Conservation (phyloP, 2,797 vertebrate species). For the Crenuchus spilurus region DNA sequence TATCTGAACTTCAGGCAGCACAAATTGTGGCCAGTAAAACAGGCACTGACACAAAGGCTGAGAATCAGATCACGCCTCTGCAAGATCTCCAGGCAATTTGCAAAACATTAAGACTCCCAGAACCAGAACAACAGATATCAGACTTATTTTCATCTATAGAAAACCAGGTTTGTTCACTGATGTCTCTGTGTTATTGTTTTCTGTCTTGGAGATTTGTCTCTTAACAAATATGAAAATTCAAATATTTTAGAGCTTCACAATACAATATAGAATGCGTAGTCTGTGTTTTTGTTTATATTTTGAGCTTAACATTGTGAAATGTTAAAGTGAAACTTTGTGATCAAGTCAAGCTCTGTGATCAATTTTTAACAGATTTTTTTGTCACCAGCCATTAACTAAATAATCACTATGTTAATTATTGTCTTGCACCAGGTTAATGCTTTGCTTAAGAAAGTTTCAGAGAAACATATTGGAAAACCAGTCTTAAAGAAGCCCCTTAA, state of each 20-base stretch:
- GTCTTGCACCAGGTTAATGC: conserved; percentile 70
- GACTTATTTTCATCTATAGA: conserved; percentile 78
- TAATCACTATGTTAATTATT: no score
- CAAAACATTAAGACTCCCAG: conserved; percentile 76
- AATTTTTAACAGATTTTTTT: no score
- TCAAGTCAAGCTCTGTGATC: no score
- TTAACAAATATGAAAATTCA: no score
- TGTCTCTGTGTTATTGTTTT: neutral
- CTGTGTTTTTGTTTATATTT: no score
- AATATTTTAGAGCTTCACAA: no score
- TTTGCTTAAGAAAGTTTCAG: conserved; percentile 80
- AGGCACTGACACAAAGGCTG: conserved; percentile 58
- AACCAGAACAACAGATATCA: conserved; percentile 70
- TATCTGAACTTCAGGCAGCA: conserved; percentile 93
- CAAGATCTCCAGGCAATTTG: conserved; percentile 83
- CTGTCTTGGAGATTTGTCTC: neutral
- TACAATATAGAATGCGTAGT: no score
- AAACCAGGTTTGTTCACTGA: conserved; percentile 76
- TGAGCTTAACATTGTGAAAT: no score
- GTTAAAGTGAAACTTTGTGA: no score
- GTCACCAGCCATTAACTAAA: no score
- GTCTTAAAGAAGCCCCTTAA: conserved; percentile 81
- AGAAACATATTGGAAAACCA: conserved; percentile 77
- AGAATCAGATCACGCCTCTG: conserved; percentile 67
- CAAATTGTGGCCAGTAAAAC: conserved; percentile 81